Evolutionary conservation across 2,888 invertebrate genomes (phyloP).

Genomic region (Platypus cylindrus): DNA sequence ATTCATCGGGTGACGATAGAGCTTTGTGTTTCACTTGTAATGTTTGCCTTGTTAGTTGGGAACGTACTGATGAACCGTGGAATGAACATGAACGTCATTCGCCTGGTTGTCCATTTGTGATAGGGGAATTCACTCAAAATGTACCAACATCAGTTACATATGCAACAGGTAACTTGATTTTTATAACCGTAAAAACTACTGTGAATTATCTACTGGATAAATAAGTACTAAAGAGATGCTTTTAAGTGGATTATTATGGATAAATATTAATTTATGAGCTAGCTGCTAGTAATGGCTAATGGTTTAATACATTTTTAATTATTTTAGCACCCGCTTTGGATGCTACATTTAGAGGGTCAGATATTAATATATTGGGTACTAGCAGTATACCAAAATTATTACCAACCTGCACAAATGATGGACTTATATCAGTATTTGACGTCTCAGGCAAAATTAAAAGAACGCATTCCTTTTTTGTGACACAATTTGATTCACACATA

Average conservation of each 20-base stretch:
- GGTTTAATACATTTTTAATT: background rate
- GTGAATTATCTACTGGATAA: no score
- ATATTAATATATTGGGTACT: conserved; percentile 24
- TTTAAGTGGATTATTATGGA: no score
- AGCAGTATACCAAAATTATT: conserved; percentile 34
- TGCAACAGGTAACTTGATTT: conserved; percentile 50
- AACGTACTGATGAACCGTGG: conserved; percentile 94
- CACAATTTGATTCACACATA: conserved; percentile 34
- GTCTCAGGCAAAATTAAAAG: conserved; percentile 65
- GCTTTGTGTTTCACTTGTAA: conserved; percentile 95
- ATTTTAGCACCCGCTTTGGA: conserved; percentile 47
- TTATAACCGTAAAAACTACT: no score
- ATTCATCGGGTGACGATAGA: conserved; percentile 78
- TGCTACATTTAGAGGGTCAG: conserved; percentile 28
- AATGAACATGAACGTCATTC: conserved; percentile 93
- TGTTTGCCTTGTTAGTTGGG: conserved; percentile 93
- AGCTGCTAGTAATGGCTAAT: no score
- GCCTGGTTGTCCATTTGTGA: conserved; percentile 84
- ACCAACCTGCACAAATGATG: conserved; percentile 46
- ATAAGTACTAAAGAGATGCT: no score
- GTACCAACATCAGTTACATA: conserved; percentile 79
- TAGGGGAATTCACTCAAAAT: conserved; percentile 91
- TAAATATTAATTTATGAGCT: no score
- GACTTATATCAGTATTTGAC: conserved; percentile 71
- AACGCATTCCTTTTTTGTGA: conserved; percentile 45